Conservation (phyloP, 53 echinoderm and acorn worm genomes). For the Paracentrotus lividus region DNA sequence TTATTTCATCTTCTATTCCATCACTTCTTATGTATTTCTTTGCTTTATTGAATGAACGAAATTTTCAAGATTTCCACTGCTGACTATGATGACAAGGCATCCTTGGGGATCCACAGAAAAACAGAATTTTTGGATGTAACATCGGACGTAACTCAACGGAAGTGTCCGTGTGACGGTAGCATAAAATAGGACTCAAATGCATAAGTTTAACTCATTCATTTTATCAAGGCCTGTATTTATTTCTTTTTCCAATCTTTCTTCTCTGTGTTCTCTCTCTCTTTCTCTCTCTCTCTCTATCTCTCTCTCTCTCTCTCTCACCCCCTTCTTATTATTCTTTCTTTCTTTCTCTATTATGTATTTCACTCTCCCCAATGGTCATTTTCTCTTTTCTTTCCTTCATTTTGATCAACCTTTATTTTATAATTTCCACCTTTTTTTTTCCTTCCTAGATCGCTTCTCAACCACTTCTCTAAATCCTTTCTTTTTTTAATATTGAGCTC, state of each 20-base stretch:
- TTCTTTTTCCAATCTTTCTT: neutral
- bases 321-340: neutral
- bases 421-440: neutral
- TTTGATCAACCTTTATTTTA: neutral
- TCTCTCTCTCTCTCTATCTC: neutral
- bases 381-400: neutral
- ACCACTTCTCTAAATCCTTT: neutral
- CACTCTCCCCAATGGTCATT: neutral
- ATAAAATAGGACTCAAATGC: neutral
- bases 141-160: too few species aligned
- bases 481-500: constrained; percentile 13
- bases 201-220: neutral
- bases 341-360: neutral
- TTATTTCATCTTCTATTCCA: too few species aligned
- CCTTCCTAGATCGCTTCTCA: neutral
- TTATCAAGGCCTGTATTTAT: neutral
- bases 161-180: too few species aligned
- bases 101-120: too few species aligned
- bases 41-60: too few species aligned
- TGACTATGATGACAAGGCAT: too few species aligned
- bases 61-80: too few species aligned
- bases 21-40: too few species aligned
- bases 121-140: too few species aligned
- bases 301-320: neutral
- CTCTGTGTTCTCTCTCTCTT: neutral